Evolutionary conservation across 2,888 invertebrate species (phyloP).

Genomic region (Chydorus sphaericus): DNA sequence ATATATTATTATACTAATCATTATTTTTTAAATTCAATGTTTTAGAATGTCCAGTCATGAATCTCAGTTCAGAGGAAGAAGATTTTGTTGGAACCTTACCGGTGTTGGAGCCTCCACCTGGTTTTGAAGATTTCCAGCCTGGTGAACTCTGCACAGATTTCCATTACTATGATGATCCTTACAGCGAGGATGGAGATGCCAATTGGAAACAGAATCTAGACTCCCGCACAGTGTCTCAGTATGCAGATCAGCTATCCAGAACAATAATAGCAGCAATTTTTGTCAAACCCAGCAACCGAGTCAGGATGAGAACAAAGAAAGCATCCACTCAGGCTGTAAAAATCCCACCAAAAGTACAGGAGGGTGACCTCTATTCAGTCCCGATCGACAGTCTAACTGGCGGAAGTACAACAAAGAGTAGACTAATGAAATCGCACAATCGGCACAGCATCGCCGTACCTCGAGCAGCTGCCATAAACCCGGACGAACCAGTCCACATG

Average conservation of each 20-base stretch:
- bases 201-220: neutral
- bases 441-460: conserved; percentile 23
- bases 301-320: conserved; percentile 3
- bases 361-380: conserved; percentile 3
- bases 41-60: neutral
- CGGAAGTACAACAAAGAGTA: neutral
- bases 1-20: too few relatives aligned
- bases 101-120: conserved; percentile 10
- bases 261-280: neutral
- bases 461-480: conserved; percentile 38
- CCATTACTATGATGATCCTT: conserved; percentile 8
- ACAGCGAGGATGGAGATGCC: neutral
- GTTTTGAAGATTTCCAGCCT: neutral
- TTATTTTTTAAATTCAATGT: neutral
- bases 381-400: neutral
- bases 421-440: neutral
- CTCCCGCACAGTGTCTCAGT: neutral
- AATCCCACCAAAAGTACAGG: neutral
- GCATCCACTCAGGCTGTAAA: neutral
- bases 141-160: neutral
- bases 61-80: neutral
- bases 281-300: neutral
- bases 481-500: conserved; percentile 67
- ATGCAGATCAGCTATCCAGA: neutral
- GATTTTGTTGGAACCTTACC: neutral